Base-by-base conservation (phyloP, 2,888 invertebrate genomes). In the Polyommatus icarus region DNA sequence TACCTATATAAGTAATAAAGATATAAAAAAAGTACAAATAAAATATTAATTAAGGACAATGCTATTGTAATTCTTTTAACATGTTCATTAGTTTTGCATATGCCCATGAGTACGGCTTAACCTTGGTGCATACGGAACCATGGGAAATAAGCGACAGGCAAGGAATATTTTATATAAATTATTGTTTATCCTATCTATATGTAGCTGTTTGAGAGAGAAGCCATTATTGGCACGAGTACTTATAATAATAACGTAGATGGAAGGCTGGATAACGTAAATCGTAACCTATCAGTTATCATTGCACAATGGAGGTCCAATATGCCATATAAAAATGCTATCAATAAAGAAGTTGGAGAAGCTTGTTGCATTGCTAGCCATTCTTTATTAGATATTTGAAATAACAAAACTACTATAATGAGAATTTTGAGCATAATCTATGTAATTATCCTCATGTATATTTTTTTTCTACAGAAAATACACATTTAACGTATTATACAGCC, bases 61-160 rank as follows among this genome's bases (percentile, higher is more conserved):
- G 77, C 75, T 77, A 77, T 77, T 78, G 67, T 67, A 76, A 76
- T 77, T 77, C 79, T 79, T 77, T 78, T 72, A 76, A 76, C 79
- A 77, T 78, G 76, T 79, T 79, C 72, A 78, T 81, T 79, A 80
- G 78, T 77, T 78, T 78, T 79, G 77, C 76, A 77, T 79, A 80
- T 76, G 71, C 59, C 78, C 80, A 78, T 80, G 81, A 80, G 61
- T 29, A 40, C 79, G 76, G 77, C 78, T 78, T 78, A 77, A 78
- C 80, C 80, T 80, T 78, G 79, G 73, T 73, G 59, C 54, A 71
- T 46, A 67, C 75, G 76, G 79, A 81, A 78, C 78, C 78, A 80
- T 78, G 77, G 77, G 77, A 78, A 79, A 79, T 77, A 72, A 20
- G 54, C 77, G 78, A 78, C 78, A 77, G 76, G 79, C 67, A 12